Conservation (phyloP, 1,140 invertebrate species). For the Camponotus floridanus region DNA sequence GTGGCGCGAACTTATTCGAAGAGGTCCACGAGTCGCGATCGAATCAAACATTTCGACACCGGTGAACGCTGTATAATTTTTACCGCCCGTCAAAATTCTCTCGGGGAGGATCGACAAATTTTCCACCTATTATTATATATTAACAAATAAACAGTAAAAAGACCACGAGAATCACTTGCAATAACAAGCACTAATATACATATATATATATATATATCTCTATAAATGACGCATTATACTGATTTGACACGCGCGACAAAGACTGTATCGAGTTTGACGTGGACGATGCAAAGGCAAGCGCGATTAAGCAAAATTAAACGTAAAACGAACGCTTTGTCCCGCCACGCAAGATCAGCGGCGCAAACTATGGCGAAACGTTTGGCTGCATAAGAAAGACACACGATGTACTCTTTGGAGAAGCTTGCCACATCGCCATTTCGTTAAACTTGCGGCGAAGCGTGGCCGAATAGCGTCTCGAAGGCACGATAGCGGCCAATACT, state of each 20-base stretch:
- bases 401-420: slow-evolving; percentile 1
- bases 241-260: neutral
- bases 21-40: slow-evolving; percentile 25
- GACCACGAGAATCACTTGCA: neutral
- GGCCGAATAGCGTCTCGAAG: neutral
- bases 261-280: neutral
- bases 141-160: neutral
- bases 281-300: slow-evolving; percentile 8
- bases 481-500: neutral
- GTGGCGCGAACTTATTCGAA: slow-evolving; percentile 50
- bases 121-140: neutral
- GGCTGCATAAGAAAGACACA: neutral
- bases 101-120: neutral
- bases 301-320: neutral
- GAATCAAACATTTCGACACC: neutral
- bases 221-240: neutral
- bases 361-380: neutral
- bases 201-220: too few relatives aligned
- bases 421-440: neutral
- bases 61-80: neutral
- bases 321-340: slow-evolving; percentile 8
- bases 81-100: neutral
- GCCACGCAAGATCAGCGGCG: neutral
- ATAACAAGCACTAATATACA: neutral
- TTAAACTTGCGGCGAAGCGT: neutral